Conservation (phyloP, 2,888 invertebrate species). For the Philereme vetulata region DNA sequence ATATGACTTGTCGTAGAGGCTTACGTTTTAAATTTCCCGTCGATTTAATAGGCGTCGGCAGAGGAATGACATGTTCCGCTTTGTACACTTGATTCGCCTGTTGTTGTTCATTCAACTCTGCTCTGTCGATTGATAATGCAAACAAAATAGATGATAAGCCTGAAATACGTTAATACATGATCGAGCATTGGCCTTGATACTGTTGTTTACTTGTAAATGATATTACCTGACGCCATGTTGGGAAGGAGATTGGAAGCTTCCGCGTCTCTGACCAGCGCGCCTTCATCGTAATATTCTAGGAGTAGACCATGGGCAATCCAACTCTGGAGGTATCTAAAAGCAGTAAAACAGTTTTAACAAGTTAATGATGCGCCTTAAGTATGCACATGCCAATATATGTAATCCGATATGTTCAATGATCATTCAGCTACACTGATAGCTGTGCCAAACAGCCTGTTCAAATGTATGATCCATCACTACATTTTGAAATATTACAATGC, state of each 20-base stretch:
- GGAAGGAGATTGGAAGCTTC: conserved; percentile 92
- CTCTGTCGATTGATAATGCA: conserved; percentile 95
- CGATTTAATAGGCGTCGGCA: conserved; percentile 85
- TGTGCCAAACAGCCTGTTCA: no score
- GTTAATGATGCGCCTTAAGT: no score
- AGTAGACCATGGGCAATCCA: conserved; percentile 88
- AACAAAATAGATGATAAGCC: conserved; percentile 95
- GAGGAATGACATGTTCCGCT: conserved; percentile 88
- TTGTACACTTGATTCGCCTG: conserved; percentile 73
- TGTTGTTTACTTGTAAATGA: conserved; percentile 23
- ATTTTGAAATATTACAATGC: no score
- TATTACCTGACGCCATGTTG: conserved; percentile 91
- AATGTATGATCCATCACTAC: no score
- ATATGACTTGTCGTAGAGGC: conserved; percentile 77
- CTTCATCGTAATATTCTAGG: conserved; percentile 91
- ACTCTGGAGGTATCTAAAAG: conserved; percentile 87
- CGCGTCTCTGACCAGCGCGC: conserved; percentile 92
- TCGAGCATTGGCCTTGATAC: conserved; percentile 29
- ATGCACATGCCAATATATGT: no score
- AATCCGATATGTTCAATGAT: no score
- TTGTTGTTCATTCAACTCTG: conserved; percentile 88
- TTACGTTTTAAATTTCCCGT: conserved; percentile 68
- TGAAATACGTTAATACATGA: conserved; percentile 60
- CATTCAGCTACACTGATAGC: no score
- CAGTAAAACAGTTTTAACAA: not conserved